Evolutionary conservation across 2,888 invertebrate genomes (phyloP).

Genomic region (Amphiduros pacificus): DNA sequence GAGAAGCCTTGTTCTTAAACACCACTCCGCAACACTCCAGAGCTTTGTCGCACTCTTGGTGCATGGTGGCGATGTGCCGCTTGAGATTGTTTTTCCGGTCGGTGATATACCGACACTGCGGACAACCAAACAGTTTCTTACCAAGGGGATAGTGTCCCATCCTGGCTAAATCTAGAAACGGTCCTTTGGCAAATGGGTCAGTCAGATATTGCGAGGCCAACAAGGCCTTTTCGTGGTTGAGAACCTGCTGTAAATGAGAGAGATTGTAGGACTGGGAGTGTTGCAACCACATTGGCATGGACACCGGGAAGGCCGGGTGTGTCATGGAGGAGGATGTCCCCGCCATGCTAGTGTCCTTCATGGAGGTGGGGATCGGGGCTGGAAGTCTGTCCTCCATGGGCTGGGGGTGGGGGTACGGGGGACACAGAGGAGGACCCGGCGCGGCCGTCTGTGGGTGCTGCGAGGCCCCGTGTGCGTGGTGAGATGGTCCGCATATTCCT

Average conservation of each 20-base stretch:
- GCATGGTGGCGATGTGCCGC: slow-evolving; percentile 60
- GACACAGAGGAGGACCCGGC: not conserved
- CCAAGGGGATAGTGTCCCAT: slow-evolving; percentile 20
- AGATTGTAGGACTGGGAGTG: slow-evolving; percentile 11
- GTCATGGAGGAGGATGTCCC: not conserved
- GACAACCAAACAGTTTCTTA: slow-evolving; percentile 42
- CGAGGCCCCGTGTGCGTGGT: not conserved
- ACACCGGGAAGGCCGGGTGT: slow-evolving; percentile 18
- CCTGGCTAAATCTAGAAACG: slow-evolving; percentile 13
- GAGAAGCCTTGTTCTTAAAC: slow-evolving; percentile 57
- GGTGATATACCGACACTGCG: slow-evolving; percentile 53
- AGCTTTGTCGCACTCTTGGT: slow-evolving; percentile 45
- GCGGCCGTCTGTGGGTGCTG: slow-evolving; percentile 1
- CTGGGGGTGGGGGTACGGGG: not conserved
- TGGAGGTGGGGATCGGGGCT: too few relatives aligned
- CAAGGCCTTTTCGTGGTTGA: slow-evolving; percentile 11
- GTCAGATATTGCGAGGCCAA: slow-evolving; percentile 11
- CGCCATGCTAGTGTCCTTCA: too few relatives aligned
- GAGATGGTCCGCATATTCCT: not conserved
- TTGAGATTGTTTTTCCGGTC: slow-evolving; percentile 59
- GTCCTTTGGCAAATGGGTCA: slow-evolving; percentile 15
- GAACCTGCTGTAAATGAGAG: slow-evolving; percentile 3
- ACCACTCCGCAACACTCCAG: slow-evolving; percentile 56
- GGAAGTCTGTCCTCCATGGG: not conserved
- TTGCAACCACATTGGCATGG: slow-evolving; percentile 14